Evolutionary conservation across 2,797 vertebrate genomes (phyloP), one percentile per base, ranked within the genome.

Genomic region (Emydoidea blandingii): DNA sequence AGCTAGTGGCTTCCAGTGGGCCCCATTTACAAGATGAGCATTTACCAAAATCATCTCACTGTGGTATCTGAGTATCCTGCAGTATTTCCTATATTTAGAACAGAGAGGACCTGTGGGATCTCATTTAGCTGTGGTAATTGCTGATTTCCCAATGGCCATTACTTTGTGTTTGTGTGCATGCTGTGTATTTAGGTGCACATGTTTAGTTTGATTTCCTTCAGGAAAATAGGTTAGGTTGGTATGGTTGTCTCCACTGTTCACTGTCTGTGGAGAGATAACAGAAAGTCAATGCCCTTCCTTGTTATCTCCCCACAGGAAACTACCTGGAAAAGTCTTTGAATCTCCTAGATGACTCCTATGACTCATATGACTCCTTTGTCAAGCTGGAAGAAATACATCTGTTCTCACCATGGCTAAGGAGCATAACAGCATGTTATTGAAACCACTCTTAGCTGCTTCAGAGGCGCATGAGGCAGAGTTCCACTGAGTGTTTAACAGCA

Each of bases 401-500:
- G 94, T 91, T 96, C 95, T 94, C 21, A 5, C 93, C 97, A 95
- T 91, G 95, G 91, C 97, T 96, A 92, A 97, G 95, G 82, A 1
- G 90, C 95, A 76, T 92, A 95, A 94, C 94, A 97, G 95, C 50
- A 2, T 94, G 96, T 93, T 97, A 96, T 95, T 96, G 95, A 97
- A 94, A 95, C 94, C 95, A 94, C 91, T 96, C 96, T 98, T 93
- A 96, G 95, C 97, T 96, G 96, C 95, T 96, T 95, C 97, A 93
- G 96, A 96, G 90, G 91, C 96, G 96, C 87, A 9, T 95, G 94
- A 98, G 97, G 97, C 93, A 97, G 91, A 34, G 83, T 97, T 98
- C 97, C 97, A 94, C 96, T 97, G 97, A 97, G 94, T n/a, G 56
- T 97, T 97, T 98, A 98, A 98, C 97, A 96, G 97, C 93, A 95